phyloP scores from a whole-genome alignment of 2,797 vertebrate genomes.

The Enoplosus armatus region DNA sequence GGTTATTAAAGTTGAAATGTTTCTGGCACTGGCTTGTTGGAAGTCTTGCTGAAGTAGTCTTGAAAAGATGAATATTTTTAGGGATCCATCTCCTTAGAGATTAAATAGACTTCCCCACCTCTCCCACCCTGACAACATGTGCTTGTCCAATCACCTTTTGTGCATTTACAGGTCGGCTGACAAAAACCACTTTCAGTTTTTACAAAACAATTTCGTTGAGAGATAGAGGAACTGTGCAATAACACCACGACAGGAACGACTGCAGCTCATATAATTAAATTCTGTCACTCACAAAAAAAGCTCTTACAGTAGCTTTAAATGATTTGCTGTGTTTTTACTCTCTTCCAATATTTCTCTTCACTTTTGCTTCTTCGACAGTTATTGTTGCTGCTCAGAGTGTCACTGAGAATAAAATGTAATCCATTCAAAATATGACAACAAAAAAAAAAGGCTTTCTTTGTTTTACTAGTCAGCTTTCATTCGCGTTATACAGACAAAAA shows the following conservation, averaged over 20 bases:
- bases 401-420: conserved; percentile 21
- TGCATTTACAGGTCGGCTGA: conserved; percentile 15
- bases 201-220: conserved; percentile 43
- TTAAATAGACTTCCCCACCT: not conserved
- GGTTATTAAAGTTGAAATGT: conserved; percentile 4
- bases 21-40: not conserved
- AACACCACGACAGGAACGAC: not conserved
- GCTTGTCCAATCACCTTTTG: conserved; percentile 4
- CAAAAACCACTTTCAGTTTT: conserved; percentile 5
- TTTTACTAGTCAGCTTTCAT: not conserved
- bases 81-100: not conserved
- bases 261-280: conserved; percentile 25
- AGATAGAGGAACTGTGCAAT: not conserved
- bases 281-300: conserved; percentile 47
- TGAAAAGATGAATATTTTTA: not conserved
- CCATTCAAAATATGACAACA: not conserved
- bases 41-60: conserved; percentile 1
- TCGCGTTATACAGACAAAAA: not conserved
- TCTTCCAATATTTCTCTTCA: conserved; percentile 1
- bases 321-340: conserved; percentile 11
- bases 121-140: not conserved
- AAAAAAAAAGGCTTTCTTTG: not conserved
- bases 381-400: conserved; percentile 19
- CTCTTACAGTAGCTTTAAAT: conserved; percentile 21
- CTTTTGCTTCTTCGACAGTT: conserved; percentile 1